Evolutionary conservation across 2,888 invertebrate species (phyloP).

Genomic region (Cryptophagus acutangulus): DNA sequence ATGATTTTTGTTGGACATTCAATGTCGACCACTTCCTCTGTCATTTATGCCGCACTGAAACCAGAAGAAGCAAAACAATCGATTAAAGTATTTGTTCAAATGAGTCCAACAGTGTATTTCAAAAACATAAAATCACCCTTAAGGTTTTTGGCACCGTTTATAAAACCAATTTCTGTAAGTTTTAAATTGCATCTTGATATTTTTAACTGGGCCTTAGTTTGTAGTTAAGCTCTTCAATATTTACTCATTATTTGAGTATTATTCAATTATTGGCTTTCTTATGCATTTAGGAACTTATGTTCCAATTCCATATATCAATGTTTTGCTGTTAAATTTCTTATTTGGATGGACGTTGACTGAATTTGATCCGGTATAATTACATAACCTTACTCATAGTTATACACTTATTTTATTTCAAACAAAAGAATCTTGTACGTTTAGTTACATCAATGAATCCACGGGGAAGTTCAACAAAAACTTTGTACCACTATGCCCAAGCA

Average conservation of each 20-base stretch:
- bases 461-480: slow-evolving; percentile 13
- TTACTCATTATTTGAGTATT: not conserved
- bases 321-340: not conserved
- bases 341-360: slow-evolving; percentile 10
- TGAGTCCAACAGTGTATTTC: slow-evolving; percentile 14
- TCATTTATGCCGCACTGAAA: slow-evolving; percentile 18
- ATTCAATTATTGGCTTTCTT: not conserved
- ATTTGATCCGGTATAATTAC: slow-evolving; percentile 14
- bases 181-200: too few species aligned
- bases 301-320: slow-evolving; percentile 1
- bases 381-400: too few species aligned
- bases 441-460: slow-evolving; percentile 7
- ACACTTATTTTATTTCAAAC: too few species aligned
- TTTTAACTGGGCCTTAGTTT: not conserved
- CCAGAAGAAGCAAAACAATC: slow-evolving; percentile 14
- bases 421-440: not conserved
- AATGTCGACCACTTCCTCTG: slow-evolving; percentile 14
- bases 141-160: slow-evolving; percentile 1
- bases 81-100: slow-evolving; percentile 13
- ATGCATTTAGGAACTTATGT: not conserved
- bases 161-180: not conserved
- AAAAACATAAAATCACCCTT: slow-evolving; percentile 3
- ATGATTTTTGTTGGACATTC: slow-evolving; percentile 20
- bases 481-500: slow-evolving; percentile 17
- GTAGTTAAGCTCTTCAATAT: not conserved